Evolutionary conservation across 1,140 invertebrate species (phyloP).

Genomic region (Aricia agestis): DNA sequence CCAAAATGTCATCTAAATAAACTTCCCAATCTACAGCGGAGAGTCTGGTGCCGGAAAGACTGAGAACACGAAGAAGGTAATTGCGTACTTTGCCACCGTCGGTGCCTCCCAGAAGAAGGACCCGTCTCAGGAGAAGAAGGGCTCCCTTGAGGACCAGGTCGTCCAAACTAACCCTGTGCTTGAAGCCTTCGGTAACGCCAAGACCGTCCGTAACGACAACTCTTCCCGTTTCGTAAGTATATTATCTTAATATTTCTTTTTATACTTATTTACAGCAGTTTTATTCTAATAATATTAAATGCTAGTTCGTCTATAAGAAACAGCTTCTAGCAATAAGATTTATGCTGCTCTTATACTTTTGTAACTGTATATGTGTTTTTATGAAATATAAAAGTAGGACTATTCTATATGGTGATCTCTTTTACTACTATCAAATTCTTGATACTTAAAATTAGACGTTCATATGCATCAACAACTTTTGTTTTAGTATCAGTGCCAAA

Average conservation of each 20-base stretch:
- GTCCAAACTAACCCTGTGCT: slow-evolving; percentile 99
- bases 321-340: no score
- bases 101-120: slow-evolving; percentile 91
- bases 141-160: slow-evolving; percentile 97
- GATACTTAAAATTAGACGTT: slow-evolving; percentile 4
- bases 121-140: slow-evolving; percentile 82
- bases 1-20: background rate
- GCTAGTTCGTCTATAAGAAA: no score
- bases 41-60: slow-evolving; percentile 99
- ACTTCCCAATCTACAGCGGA: slow-evolving; percentile 80
- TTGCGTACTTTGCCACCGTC: slow-evolving; percentile 98
- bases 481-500: background rate
- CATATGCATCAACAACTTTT: background rate
- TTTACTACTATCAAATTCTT: no score
- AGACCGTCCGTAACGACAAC: slow-evolving; percentile 99
- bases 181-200: slow-evolving; percentile 99
- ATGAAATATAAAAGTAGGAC: no score
- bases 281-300: no score
- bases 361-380: no score
- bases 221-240: slow-evolving; percentile 98
- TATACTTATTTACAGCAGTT: no score
- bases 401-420: background rate
- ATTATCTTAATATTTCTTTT: slow-evolving; percentile 21
- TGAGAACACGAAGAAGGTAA: slow-evolving; percentile 99
- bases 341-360: no score